These are phyloP conservation scores for Pseudopodoces humilis DNA, from an alignment of 2,113 vertebrate species.

Conservation along the genomic window DNA sequence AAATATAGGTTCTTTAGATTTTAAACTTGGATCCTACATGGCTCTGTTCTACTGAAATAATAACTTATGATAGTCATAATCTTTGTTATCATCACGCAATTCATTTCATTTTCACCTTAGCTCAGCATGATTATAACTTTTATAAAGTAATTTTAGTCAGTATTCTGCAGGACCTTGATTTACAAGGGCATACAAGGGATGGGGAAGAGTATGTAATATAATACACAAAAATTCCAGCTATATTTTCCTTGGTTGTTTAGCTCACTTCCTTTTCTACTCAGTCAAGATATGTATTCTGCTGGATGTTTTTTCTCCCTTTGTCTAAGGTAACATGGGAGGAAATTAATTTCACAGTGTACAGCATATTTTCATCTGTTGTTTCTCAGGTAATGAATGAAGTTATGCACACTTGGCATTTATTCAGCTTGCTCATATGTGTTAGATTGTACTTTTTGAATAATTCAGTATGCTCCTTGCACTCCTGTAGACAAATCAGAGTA, in stretches of 20 bases:
- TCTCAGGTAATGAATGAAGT: neutral
- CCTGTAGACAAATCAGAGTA: neutral
- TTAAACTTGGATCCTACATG: neutral
- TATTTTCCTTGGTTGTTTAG: neutral
- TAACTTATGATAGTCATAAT: neutral
- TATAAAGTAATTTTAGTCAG: conserved; percentile 7
- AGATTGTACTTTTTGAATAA: neutral
- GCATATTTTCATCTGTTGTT: neutral
- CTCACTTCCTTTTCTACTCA: neutral
- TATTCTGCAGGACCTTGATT: neutral
- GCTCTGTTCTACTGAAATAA: neutral
- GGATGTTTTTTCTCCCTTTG: neutral
- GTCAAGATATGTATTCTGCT: neutral
- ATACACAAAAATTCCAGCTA: neutral
- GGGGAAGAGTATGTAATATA: neutral
- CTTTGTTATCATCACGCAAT: conserved; percentile 11
- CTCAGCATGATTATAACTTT: conserved; percentile 30
- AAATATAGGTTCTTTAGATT: neutral
- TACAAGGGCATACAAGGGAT: neutral
- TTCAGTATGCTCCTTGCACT: neutral
- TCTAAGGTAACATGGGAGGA: neutral
- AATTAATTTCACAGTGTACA: neutral
- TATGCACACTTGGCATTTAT: neutral
- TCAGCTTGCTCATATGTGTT: neutral
- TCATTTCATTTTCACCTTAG: neutral